Base-by-base conservation (phyloP, 2,888 invertebrate genomes). In the Lepidonotus clava region DNA sequence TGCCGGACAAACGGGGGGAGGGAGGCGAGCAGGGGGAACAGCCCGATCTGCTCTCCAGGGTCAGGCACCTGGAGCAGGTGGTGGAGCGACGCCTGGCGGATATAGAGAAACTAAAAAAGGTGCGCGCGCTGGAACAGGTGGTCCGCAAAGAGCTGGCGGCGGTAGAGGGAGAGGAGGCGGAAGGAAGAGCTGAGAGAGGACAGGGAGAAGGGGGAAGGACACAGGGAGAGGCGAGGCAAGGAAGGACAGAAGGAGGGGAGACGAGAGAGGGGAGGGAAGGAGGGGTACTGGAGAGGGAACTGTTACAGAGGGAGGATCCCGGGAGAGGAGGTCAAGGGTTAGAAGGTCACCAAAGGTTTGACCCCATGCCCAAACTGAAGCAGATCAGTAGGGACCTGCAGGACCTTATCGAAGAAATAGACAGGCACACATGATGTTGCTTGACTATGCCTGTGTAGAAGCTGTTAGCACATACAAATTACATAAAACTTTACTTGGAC, bases 291-390 rank as follows among this genome's bases (percentile, higher is more conserved):
- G 66, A 66, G 66, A 1, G 14, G 24, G 24, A 32, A 32, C 11
- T 28, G 66, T 66, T 66, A 66, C 66, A 66, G 32, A 24, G 32
- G n/a, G 71, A 71, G 8, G 36, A 71, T 34, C 71, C 71, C 18
- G 28, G 32, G n/a, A n/a, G n/a, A n/a, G n/a, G n/a, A n/a, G 8
- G 8, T 24, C 28, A 11, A 24, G 11, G 21, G 28, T 24, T 28
- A 28, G 11, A 4, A 32, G 61, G 4, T 5, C 14, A 14, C 4
- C n/a, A 71, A 11, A 14, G 0, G 4, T 71, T n/a, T 24, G 21
- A 71, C 38, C 71, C 71, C 34, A 71, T 71, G 71, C 71, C 71
- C 38, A 71, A 71, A 36, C 71, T 71, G 71, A 71, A 71, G 71
- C 71, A 71, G 71, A 71, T 71, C 71, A 71, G 71, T 34, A 71